Base-by-base conservation (phyloP, 2,888 invertebrate genomes). In the Oscheius sp. region DNA sequence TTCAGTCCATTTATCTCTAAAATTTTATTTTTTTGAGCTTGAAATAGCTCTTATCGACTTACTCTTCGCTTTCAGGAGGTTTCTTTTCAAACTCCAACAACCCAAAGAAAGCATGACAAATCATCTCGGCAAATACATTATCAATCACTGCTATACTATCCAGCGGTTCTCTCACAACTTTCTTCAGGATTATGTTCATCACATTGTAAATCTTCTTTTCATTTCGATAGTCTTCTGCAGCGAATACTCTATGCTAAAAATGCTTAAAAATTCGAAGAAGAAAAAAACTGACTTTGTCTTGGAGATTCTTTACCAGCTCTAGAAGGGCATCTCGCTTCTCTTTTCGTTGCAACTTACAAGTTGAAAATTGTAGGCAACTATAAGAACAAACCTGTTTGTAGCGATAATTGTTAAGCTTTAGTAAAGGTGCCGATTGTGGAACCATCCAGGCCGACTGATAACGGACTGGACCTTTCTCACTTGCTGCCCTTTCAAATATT, bases 91-190 rank as follows among this genome's bases (percentile, higher is more conserved):
- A 15, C 4, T 12, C 10, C 10, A 10, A 37, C 23, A 25, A 10
- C 12, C 37, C 23, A 10, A 57, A 57, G 23, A 57, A 57, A 17
- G 34, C 57, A 34, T 57, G 57, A 15, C 57, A 57, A 12, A 57
- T 17, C n/a, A 57, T 15, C 2, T 2, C 57, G 6, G 23, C 57
- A 15, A 57, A 37, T 6, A 15, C 34, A 20, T 0, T 1, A 34
- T 57, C 37, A 8, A 25, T 23, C 25, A 23, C 12, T 25, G 33
- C 12, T 34, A 57, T 57, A 1, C 20, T 20, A 37, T 15, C 8
- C 17, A 57, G 34, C 6, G 20, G 37, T 8, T 17, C 34, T 12
- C 57, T 33, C 8, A 57, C 39, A 20, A 57, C 37, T 20, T 17
- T 33, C 8, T 33, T 12, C 12, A 57, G 20, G 25, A 57, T 12